Percentiles rank a stretch among this genome's conserved stretches.
phyloP scores from a whole-genome alignment of 2,113 vertebrate genomes.

The Scomber scombrus region DNA sequence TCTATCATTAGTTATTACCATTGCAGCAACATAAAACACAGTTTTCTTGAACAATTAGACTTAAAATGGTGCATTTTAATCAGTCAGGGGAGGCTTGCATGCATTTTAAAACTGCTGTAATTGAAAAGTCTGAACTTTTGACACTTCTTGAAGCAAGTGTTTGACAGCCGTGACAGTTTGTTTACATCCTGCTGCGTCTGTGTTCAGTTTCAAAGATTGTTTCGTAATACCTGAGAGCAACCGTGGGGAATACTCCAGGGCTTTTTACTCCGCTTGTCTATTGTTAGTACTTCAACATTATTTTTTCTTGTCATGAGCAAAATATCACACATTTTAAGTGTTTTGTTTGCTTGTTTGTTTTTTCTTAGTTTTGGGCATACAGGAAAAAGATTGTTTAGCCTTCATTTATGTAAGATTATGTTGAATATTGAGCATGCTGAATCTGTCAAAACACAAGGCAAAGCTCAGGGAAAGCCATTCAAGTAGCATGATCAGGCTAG shows the following conservation, averaged over 20 bases:
- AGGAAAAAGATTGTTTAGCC: neutral
- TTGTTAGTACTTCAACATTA: constrained; percentile 54
- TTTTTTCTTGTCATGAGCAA: constrained; percentile 43
- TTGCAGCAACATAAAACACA: constrained; percentile 89
- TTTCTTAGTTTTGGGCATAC: neutral
- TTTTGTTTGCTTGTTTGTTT: constrained; percentile 43
- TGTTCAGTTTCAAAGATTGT: constrained; percentile 61
- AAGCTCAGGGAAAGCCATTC: constrained; percentile 7
- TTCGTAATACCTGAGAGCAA: constrained; percentile 66
- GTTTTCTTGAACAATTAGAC: constrained; percentile 95
- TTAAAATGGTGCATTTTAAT: constrained; percentile 93
- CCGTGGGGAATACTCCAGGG: constrained; percentile 61
- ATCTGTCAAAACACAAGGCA: neutral
- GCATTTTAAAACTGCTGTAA: constrained; percentile 85
- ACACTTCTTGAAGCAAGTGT: constrained; percentile 76
- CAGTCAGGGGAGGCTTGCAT: constrained; percentile 86
- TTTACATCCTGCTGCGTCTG: constrained; percentile 75
- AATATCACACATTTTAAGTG: constrained; percentile 33
- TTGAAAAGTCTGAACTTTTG: constrained; percentile 84
- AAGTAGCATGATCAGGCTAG: constrained; percentile 9
- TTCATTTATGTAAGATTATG: neutral
- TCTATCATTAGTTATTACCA: constrained; percentile 95
- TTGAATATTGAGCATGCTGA: too few species aligned
- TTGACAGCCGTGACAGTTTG: constrained; percentile 78
- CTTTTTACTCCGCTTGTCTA: constrained; percentile 36